phyloP scores from a whole-genome alignment of 2,113 vertebrate species.

The Casuarius casuarius region DNA sequence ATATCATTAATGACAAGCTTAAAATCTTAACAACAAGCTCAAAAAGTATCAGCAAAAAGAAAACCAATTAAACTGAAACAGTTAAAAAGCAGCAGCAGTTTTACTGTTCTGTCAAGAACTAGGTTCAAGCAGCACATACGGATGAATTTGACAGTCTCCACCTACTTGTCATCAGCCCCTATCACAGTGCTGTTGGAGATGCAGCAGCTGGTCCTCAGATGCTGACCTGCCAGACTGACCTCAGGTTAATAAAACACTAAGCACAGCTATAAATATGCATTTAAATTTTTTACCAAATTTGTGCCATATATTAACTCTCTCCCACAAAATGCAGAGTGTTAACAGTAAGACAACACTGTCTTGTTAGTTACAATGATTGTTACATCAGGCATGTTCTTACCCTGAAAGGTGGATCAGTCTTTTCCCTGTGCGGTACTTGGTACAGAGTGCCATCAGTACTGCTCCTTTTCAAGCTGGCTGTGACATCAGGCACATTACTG shows the following conservation, averaged over 20 bases:
- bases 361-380: neutral
- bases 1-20: neutral
- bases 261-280: neutral
- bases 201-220: neutral
- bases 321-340: neutral
- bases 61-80: neutral
- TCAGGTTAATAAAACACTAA: neutral
- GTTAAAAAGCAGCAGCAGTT: neutral
- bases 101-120: neutral
- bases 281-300: neutral
- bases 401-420: slow-evolving; percentile 74
- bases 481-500: slow-evolving; percentile 80
- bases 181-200: neutral
- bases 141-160: neutral
- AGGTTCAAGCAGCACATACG: neutral
- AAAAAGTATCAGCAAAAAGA: neutral
- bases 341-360: neutral
- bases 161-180: neutral
- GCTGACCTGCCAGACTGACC: neutral
- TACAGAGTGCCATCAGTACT: slow-evolving; percentile 80
- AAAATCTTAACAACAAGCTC: neutral
- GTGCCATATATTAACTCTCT: neutral
- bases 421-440: slow-evolving; percentile 66
- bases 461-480: slow-evolving; percentile 78
- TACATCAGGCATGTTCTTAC: slow-evolving; percentile 61